A percentile compares a stretch with the other conserved stretches of the same genome.
These are phyloP conservation scores for Chascanopsetta lugubris DNA, from an alignment of 2,113 vertebrate species.

Conservation along the genomic window DNA sequence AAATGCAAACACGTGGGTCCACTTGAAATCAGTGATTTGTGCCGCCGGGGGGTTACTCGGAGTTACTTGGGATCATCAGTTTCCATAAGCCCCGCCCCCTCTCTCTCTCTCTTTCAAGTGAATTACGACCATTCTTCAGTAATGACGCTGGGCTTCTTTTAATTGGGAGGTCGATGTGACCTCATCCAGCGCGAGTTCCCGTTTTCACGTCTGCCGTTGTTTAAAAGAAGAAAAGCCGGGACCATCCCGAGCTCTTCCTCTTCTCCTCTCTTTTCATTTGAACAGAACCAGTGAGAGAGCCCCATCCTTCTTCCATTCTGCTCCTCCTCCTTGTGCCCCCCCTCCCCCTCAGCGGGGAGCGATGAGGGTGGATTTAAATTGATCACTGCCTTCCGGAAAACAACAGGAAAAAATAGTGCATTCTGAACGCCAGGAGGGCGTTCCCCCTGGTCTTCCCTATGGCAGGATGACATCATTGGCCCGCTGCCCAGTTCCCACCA, in stretches of 20 bases:
- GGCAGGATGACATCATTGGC: constrained; percentile 81
- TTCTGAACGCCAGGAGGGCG: constrained; percentile 74
- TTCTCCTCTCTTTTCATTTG: constrained; percentile 32
- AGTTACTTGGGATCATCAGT: constrained; percentile 23
- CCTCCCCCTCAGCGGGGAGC: constrained; percentile 33
- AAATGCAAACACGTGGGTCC: background rate
- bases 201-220: constrained; percentile 69
- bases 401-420: constrained; percentile 73
- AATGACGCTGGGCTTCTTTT: constrained; percentile 61
- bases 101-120: constrained; percentile 42
- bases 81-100: constrained; percentile 37
- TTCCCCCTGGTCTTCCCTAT: constrained; percentile 71
- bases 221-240: constrained; percentile 40
- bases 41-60: constrained; percentile 14
- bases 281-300: constrained; percentile 4
- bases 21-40: constrained; percentile 6
- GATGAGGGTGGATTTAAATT: constrained; percentile 75
- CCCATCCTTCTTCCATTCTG: constrained; percentile 16
- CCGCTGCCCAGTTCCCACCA: constrained; percentile 76
- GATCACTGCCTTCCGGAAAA: constrained; percentile 76
- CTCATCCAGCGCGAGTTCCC: constrained; percentile 66
- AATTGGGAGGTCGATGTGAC: constrained; percentile 65
- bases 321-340: constrained; percentile 40
- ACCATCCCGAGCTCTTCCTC: constrained; percentile 33
- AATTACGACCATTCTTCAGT: constrained; percentile 46